Evolutionary conservation across 2,888 invertebrate species (phyloP).

Genomic region (Micropterix aruncella): DNA sequence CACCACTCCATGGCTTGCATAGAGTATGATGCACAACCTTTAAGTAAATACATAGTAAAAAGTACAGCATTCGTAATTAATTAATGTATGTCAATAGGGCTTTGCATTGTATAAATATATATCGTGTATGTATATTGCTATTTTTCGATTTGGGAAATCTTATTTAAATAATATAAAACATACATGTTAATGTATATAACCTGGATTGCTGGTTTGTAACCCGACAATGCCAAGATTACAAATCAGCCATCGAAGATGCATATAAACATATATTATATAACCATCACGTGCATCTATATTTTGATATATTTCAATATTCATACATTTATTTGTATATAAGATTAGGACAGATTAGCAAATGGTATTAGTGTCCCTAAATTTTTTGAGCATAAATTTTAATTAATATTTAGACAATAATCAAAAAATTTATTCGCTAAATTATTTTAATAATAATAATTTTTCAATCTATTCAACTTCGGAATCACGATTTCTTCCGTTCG

Average conservation of each 20-base stretch:
- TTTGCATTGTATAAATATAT: not conserved
- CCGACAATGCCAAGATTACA: too few relatives aligned
- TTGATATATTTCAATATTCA: slow-evolving; percentile 1
- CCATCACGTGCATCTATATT: not conserved
- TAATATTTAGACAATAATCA: slow-evolving; percentile 12
- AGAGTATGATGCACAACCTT: slow-evolving; percentile 11
- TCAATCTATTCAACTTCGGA: not conserved
- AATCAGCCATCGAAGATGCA: too few relatives aligned
- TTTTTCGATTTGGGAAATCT: too few relatives aligned
- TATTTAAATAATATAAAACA: too few relatives aligned
- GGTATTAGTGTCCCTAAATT: slow-evolving; percentile 12
- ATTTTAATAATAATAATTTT: not conserved
- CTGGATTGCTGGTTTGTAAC: too few relatives aligned
- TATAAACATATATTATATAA: not conserved
- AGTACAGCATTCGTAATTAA: not conserved
- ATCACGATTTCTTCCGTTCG: not conserved
- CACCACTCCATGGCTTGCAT: slow-evolving; percentile 8
- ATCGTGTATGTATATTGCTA: not conserved
- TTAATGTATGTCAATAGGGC: not conserved
- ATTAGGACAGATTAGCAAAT: slow-evolving; percentile 10
- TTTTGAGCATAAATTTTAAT: slow-evolving; percentile 13
- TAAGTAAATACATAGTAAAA: not conserved
- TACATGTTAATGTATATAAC: too few relatives aligned
- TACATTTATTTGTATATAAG: slow-evolving; percentile 3
- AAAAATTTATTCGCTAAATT: not conserved